Evolutionary conservation across 2,888 invertebrate genomes (phyloP), one percentile per base, ranked within the genome.

Genomic region (Heliothis peltigera): DNA sequence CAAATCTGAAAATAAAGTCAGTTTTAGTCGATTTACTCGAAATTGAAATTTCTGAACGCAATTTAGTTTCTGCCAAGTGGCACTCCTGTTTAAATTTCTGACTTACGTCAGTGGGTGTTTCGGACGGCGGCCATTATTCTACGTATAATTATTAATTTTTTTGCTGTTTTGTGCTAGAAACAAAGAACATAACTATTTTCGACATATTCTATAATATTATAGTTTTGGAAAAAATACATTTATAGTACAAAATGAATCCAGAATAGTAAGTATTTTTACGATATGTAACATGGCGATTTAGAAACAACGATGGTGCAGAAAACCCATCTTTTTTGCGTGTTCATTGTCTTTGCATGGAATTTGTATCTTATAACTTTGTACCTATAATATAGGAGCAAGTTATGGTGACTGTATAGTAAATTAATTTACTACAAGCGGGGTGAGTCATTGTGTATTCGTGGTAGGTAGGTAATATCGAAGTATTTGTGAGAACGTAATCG

Each of bases 231-330:
- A 86, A 85, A 89, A 87, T 84, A 89, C 86, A 87, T 85, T 87
- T 89, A 91, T 87, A 92, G 90, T 94, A 91, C 92, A 92, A 94
- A 88, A 97, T 97, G 97, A 97, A 97, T 96, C 97, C 97, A 86
- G 97, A 97, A 96, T 97, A 97, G 97, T 97, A 95, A 97, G 97
- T 96, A 96, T 92, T 88, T 89, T 87, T 89, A 79, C 75, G 82
- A 68, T 32, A 57, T 51, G 62, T 86, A 82, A 79, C 76, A 83
- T 86, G 82, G 82, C 86, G 84, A 84, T 87, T 86, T 81, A 80
- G 85, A 89, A 80, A 89, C 87, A 90, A 91, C 91, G 90, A 89
- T 91, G 90, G 89, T 89, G 88, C 81, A 77, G 69, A 85, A 88
- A 87, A 86, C 85, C 85, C 71, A 84, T 85, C 80, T 85, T 88